Evolutionary conservation across 2,113 vertebrate genomes (phyloP).

Genomic region (Perca schrenkii): DNA sequence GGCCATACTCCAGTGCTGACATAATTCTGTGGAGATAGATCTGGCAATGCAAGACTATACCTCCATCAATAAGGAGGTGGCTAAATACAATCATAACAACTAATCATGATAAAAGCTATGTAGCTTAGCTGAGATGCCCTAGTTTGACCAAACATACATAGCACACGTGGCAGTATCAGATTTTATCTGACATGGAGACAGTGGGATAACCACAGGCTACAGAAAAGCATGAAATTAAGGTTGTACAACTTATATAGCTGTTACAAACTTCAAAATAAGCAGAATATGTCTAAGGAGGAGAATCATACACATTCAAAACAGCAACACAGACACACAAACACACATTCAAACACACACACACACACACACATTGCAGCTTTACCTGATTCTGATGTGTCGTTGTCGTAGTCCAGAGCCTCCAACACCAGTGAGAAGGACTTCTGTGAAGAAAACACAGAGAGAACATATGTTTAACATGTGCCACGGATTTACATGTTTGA

Average conservation of each 20-base stretch:
- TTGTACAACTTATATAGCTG: not conserved
- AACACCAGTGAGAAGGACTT: conserved; percentile 86
- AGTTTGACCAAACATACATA: not conserved
- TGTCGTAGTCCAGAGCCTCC: conserved; percentile 82
- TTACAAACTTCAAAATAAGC: not conserved
- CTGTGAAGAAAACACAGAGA: conserved; percentile 63
- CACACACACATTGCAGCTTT: conserved; percentile 27
- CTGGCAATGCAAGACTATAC: too few species aligned
- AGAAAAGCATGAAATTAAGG: not conserved
- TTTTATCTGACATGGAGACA: not conserved
- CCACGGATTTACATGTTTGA: not conserved
- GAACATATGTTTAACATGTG: not conserved
- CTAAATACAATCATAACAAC: not conserved
- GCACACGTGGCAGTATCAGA: not conserved
- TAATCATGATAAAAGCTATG: not conserved
- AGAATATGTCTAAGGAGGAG: not conserved
- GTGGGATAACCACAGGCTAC: not conserved
- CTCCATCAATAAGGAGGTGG: not conserved
- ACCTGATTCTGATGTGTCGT: conserved; percentile 81
- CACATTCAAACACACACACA: not conserved
- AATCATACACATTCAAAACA: not conserved
- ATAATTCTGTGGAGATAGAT: too few species aligned
- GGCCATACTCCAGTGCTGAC: too few species aligned
- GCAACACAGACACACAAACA: not conserved
- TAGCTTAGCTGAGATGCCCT: not conserved